Conservation (phyloP, 2,888 invertebrate species). For the Rhagonycha fulva region DNA sequence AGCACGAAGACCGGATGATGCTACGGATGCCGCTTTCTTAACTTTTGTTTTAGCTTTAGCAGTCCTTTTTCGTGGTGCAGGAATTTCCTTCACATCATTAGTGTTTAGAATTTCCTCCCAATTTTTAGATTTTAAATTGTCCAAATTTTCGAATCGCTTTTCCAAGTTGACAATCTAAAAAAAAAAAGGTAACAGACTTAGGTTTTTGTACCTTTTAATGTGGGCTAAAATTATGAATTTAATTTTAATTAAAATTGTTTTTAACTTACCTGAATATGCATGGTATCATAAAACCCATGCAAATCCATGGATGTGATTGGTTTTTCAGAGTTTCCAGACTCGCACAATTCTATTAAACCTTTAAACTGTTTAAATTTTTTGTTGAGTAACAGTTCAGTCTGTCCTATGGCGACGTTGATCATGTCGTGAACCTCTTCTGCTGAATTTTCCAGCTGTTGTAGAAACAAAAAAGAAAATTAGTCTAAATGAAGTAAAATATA, state of each 20-base stretch:
- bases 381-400: slow-evolving; percentile 73
- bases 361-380: slow-evolving; percentile 81
- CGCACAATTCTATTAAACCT: slow-evolving; percentile 58
- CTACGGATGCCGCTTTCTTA: slow-evolving; percentile 32
- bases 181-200: neutral
- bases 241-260: neutral
- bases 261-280: slow-evolving; percentile 68
- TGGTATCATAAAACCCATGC: slow-evolving; percentile 89
- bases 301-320: slow-evolving; percentile 71
- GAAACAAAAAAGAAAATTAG: slow-evolving; percentile 27
- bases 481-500: neutral
- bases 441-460: slow-evolving; percentile 38
- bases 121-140: slow-evolving; percentile 53
- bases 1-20: slow-evolving; percentile 39
- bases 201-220: too few species aligned
- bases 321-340: slow-evolving; percentile 51
- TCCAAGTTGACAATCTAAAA: slow-evolving; percentile 66
- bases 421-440: slow-evolving; percentile 62
- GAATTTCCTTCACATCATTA: slow-evolving; percentile 60
- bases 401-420: slow-evolving; percentile 75
- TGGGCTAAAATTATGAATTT: too few species aligned
- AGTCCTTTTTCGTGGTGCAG: slow-evolving; percentile 33
- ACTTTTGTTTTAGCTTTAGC: slow-evolving; percentile 34
- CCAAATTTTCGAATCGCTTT: slow-evolving; percentile 61
- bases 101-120: slow-evolving; percentile 59